Evolutionary conservation across 2,888 invertebrate genomes (phyloP), one percentile per base, ranked within the genome.

Genomic region (Drosophila anomalipes): DNA sequence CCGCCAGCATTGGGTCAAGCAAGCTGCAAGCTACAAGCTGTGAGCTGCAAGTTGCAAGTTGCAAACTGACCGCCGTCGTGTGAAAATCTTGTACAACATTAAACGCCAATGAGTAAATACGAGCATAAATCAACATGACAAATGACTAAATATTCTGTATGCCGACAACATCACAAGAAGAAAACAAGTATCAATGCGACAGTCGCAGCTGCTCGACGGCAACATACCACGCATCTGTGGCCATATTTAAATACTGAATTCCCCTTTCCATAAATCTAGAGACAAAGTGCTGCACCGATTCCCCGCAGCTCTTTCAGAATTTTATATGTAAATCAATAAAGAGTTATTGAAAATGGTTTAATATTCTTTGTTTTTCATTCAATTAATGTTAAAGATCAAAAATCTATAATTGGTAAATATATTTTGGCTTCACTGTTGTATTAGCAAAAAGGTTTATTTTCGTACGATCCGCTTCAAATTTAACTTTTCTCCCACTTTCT

Each of bases 51-150:
- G 47, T 22, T 51, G 49, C 47, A 32, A 30, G 44, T 26, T 57
- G 60, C 57, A 58, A 39, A 33, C n/a, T 66, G 68, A 54, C 54
- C 63, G 64, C 64, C 62, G 70, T 37, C 83, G 90, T 90, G 91
- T 87, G 88, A 91, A 89, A 91, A 82, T 82, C 74, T 82, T 88
- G 86, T 91, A 64, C 71, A 72, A 80, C 91, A 85, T 85, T 90
- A 76, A 91, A 85, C 83, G 91, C 89, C 89, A 90, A 78, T 86
- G 74, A 85, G 83, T 71, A 85, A 80, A 88, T 88, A 86, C 75
- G 75, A 53, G 65, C 79, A 79, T 86, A 91, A 86, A 91, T 86
- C 91, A 86, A 77, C 91, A 76, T 85, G 86, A 86, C 86, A 86
- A 86, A 86, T 86, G 86, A 88, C 86, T 74, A 65, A 87, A 91